These are phyloP conservation scores for Anarhynchus alexandrinus DNA, from an alignment of 2,113 vertebrate genomes.

Conservation along the genomic window DNA sequence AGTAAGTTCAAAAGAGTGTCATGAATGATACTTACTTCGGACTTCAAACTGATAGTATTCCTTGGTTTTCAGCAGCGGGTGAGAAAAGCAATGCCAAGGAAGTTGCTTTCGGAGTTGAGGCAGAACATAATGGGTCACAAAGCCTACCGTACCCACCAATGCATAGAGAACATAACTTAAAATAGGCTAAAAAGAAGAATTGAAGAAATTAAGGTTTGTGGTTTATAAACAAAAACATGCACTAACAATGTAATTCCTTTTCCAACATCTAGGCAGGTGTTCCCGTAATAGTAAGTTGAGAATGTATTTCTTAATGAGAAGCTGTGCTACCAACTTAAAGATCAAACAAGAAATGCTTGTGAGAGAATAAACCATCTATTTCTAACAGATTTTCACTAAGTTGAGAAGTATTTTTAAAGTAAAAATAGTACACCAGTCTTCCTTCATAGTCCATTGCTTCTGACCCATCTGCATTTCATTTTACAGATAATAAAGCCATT, in stretches of 20 bases:
- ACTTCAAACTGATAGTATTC: conserved; percentile 98
- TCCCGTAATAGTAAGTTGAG: background rate
- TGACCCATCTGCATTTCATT: background rate
- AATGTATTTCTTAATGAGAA: background rate
- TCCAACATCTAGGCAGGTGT: background rate
- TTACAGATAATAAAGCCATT: background rate
- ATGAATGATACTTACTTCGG: conserved; percentile 79
- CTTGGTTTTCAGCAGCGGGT: conserved; percentile 93
- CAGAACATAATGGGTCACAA: conserved; percentile 93
- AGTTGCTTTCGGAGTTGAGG: conserved; percentile 96
- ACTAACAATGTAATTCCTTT: background rate
- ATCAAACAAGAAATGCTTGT: background rate
- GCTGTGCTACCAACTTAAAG: background rate
- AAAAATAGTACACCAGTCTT: background rate
- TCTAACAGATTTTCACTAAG: background rate
- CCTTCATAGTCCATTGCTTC: background rate
- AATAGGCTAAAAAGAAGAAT: conserved; percentile 81
- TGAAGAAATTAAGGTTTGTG: background rate
- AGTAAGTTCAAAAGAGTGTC: background rate
- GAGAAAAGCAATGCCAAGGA: conserved; percentile 97
- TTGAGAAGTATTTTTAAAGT: background rate
- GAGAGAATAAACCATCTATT: background rate
- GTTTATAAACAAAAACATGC: background rate
- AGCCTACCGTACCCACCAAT: conserved; percentile 86
- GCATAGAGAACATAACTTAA: conserved; percentile 93